These are phyloP conservation scores for Pteropus alecto DNA, from an alignment of 2,113 vertebrate species.

Conservation along the genomic window DNA sequence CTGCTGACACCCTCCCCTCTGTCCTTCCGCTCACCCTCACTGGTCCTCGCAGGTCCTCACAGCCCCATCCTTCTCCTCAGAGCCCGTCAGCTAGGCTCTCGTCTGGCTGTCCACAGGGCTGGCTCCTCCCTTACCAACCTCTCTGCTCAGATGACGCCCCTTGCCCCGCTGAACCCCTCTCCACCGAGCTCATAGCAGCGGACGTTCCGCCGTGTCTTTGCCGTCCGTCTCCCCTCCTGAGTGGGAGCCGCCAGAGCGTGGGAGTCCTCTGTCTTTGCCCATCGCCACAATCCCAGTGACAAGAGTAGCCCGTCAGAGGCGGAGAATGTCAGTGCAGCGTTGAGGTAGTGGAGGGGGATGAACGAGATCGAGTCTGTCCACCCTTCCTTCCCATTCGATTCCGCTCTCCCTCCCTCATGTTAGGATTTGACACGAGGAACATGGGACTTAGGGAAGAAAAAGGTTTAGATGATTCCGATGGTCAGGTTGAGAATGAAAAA, in stretches of 20 bases:
- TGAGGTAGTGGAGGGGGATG: not conserved
- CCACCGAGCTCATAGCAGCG: rapidly evolving
- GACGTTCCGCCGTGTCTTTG: not conserved
- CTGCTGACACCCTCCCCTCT: not conserved
- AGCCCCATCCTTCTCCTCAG: not conserved
- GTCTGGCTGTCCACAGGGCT: not conserved
- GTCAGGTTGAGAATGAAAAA: not conserved
- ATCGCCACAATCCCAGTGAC: rapidly evolving
- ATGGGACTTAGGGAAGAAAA: not conserved
- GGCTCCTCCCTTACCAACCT: not conserved
- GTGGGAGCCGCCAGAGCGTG: not conserved
- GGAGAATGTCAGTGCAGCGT: rapidly evolving
- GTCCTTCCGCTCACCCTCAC: not conserved
- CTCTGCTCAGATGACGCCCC: not conserved
- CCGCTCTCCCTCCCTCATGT: not conserved
- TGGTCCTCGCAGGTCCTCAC: not conserved
- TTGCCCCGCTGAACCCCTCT: rapidly evolving
- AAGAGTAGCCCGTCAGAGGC: not conserved
- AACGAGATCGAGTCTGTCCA: not conserved
- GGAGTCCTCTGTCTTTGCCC: not conserved
- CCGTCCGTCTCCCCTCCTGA: not conserved
- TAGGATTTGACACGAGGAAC: not conserved
- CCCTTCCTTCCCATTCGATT: not conserved
- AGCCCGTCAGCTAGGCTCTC: not conserved
- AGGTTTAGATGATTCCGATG: not conserved